These are phyloP conservation scores for Vulpes vulpes DNA, from an alignment of 2,113 vertebrate species.

Conservation along the genomic window DNA sequence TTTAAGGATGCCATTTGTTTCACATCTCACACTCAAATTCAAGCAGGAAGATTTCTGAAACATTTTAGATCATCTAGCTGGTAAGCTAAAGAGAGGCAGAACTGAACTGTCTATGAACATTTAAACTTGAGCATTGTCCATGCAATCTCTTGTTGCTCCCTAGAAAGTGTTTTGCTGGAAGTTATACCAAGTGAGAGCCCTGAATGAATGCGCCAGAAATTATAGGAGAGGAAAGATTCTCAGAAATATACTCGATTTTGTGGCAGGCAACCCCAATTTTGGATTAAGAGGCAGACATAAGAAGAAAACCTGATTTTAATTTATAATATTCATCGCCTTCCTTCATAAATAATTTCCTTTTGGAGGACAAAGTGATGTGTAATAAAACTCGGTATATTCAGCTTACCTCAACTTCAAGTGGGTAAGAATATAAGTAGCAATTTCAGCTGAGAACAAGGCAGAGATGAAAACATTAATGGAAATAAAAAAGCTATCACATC, in stretches of 20 bases:
- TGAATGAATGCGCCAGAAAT: background rate
- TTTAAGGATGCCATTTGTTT: background rate
- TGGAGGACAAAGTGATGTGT: background rate
- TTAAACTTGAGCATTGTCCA: background rate
- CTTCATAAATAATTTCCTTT: background rate
- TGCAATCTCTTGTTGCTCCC: background rate
- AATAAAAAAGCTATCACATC: background rate
- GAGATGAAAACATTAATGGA: conserved; percentile 33
- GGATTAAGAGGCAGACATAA: background rate
- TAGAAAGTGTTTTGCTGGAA: background rate
- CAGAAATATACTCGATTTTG: conserved; percentile 50
- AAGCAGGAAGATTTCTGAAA: background rate
- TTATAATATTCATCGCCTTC: conserved; percentile 17
- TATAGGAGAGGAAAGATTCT: background rate
- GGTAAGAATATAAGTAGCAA: conserved; percentile 19
- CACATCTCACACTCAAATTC: background rate
- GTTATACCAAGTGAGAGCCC: background rate
- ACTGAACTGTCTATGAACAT: background rate
- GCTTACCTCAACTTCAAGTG: conserved; percentile 33
- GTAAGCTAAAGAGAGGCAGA: background rate
- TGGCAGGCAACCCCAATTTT: background rate
- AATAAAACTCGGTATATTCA: background rate
- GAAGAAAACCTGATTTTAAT: conserved; percentile 30
- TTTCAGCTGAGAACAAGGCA: conserved; percentile 42
- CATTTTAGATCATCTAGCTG: background rate